phyloP scores from a whole-genome alignment of 2,113 vertebrate species.

The Hippolais icterina region DNA sequence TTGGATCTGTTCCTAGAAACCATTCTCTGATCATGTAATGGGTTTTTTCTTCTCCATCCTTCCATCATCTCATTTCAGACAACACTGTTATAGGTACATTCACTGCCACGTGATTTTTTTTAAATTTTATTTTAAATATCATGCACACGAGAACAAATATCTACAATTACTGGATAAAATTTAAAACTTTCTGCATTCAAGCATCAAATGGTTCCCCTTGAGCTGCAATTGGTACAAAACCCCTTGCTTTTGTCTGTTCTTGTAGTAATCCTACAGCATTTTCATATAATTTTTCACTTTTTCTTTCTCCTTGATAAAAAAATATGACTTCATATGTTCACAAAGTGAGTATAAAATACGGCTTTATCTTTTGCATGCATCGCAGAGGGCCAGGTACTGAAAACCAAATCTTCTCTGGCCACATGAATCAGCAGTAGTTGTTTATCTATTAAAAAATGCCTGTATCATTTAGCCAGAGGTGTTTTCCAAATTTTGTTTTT shows the following conservation, averaged over 20 bases:
- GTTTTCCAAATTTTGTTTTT: neutral
- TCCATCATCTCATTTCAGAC: neutral
- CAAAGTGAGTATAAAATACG: neutral
- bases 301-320: neutral
- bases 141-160: neutral
- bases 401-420: neutral
- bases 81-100: neutral
- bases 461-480: neutral
- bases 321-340: neutral
- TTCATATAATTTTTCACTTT: neutral
- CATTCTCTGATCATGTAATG: neutral
- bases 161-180: neutral
- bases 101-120: neutral
- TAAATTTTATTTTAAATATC: neutral
- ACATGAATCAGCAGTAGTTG: neutral
- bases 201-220: neutral
- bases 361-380: neutral
- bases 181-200: neutral
- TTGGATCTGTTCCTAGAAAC: neutral
- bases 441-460: neutral
- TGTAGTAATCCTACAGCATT: neutral
- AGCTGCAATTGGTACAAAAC: neutral
- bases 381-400: neutral
- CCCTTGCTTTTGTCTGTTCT: neutral
- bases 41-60: neutral